Base-by-base conservation (phyloP, 2,797 vertebrate species). In the Benthosema pterotum region DNA sequence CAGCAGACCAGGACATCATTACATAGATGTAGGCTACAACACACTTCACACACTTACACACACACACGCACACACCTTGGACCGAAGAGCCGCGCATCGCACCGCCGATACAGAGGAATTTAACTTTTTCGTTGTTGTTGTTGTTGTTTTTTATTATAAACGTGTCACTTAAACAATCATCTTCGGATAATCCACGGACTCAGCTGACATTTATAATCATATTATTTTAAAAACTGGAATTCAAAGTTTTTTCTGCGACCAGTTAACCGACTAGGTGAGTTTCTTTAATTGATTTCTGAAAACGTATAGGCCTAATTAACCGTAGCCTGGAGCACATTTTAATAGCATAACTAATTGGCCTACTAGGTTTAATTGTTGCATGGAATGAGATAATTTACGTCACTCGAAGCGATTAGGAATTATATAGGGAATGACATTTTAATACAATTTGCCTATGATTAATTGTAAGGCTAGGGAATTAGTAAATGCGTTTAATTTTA, bases 211-310 rank as follows among this genome's bases (percentile, higher is more conserved):
- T 9, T 3, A 17, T 2, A 3, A 0, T 49, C 5, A 15, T 11
- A 55, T 57, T 12, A 15, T 52, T 5, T 4, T 2, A 38, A 38
- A 38, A 9, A 9, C 32, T 25, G 18, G 75, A 60, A 63, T 60
- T 69, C 45, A 56, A 50, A 7, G 8, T 46, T 46, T 42, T 11
- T 5, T n/a, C 8, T 64, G 8, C 47, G 18, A 42, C 61, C 25
- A 2, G 17, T 1, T 50, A 18, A 47, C 54, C 3, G 13, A 66
- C 8, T 15, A 71, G 83, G 86, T 88, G 63, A 78, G 86, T 69
- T 51, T 3, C 11, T 38, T 38, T 38, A 38, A 32, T 38, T 38
- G 32, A 38, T 38, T 38, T 38, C 7, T 38, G 5, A 4, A 32
- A 32, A 32, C 28, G 28, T 6, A n/a, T 25, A 25, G 22, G 22